Base-by-base conservation (phyloP, 1,140 invertebrate species). In the Leucophenga varia region DNA sequence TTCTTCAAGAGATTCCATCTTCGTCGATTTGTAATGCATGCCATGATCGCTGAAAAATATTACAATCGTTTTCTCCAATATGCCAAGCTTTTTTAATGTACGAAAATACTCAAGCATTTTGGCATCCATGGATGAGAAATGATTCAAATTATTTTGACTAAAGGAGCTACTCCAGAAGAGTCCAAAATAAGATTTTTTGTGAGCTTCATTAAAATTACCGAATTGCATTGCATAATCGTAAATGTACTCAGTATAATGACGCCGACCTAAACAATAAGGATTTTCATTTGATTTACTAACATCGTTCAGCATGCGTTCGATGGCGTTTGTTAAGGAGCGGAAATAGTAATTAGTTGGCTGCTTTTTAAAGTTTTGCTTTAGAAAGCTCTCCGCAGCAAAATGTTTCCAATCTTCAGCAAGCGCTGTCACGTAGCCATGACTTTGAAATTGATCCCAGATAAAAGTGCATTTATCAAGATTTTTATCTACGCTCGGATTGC, bases 41-140 rank as follows among this genome's bases (percentile, higher is more conserved):
- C 94, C 94, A 73, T 97, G 93, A 73, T 97, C 94, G 57, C 91
- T 93, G 53, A 93, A 77, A 10, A 95, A 79, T 13, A 96, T 78
- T 0, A 96, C 60, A 50, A 86, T 72, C 0, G 85, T 84, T 31
- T 85, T 80, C 22, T 87, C 80, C 39, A 87, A 67, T 7, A 82
- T 74, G 0, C 81, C 79, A 1, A 73, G 72, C 0, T 74, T 52
- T 13, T 82, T 75, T 13, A 89, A 52, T 4, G 75, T 61, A 37
- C 79, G 68, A 7, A 90, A 76, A 55, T 84, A 83, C 1, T 63
- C 47, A 10, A 78, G 47, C 35, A 85, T 79, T 19, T 72, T 65
- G 0, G 74, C 49, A 53, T 91, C 89, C 64, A 87, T 82, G 3
- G 79, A 69, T 22, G 82, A 81, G 0, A 83, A 80, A 16, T 83